Conservation (phyloP, 2,797 vertebrate species). For the Sardinella longiceps region DNA sequence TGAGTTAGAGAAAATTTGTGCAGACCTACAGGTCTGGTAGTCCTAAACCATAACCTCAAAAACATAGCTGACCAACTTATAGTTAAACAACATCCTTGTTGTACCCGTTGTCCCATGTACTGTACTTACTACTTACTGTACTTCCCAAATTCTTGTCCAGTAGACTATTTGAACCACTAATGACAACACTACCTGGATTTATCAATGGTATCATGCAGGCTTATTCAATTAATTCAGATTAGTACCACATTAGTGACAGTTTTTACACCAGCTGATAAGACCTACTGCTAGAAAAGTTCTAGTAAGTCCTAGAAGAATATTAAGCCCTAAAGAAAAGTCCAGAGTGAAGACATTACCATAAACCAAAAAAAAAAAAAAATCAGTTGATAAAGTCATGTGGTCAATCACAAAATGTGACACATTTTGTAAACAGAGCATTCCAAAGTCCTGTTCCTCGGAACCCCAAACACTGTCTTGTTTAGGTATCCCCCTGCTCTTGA, state of each 20-base stretch:
- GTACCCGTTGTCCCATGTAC: too few species aligned
- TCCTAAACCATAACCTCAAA: too few species aligned
- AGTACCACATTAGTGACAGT: not conserved
- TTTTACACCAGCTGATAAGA: not conserved
- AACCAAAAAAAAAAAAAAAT: not conserved
- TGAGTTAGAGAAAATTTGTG: too few species aligned
- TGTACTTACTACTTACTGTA: not conserved
- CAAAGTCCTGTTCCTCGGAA: conserved; percentile 22
- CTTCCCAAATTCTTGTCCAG: not conserved
- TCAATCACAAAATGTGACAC: not conserved
- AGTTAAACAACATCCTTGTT: too few species aligned
- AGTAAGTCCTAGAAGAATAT: not conserved
- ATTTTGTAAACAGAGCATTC: conserved; percentile 11
- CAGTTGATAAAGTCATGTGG: not conserved
- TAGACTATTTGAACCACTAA: too few species aligned
- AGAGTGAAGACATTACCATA: not conserved
- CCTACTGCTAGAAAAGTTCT: not conserved
- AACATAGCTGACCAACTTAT: not conserved
- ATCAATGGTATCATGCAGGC: not conserved
- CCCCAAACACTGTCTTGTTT: conserved; percentile 18
- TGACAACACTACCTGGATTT: not conserved
- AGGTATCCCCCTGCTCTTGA: conserved; percentile 12
- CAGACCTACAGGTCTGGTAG: too few species aligned
- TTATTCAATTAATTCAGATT: not conserved
- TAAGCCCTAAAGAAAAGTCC: not conserved